These are phyloP conservation scores for Riptortus pedestris DNA, from an alignment of 1,140 invertebrate species.

Conservation along the genomic window DNA sequence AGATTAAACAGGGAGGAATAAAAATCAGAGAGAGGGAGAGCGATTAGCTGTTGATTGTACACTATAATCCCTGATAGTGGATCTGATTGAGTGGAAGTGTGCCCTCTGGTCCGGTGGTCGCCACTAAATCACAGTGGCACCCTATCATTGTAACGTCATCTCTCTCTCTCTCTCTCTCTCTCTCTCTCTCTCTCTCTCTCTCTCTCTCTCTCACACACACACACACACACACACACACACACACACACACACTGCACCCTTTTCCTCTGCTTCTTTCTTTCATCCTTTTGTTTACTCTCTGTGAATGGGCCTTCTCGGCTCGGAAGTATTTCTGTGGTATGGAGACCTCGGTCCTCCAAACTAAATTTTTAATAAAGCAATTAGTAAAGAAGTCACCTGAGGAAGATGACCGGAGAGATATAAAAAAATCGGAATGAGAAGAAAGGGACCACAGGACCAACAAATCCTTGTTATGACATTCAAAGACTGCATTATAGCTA, in stretches of 20 bases:
- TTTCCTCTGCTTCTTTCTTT: background rate
- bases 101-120: background rate
- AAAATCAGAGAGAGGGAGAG: background rate
- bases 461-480: too few relatives aligned
- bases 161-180: constrained; percentile 21
- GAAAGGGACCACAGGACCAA: too few relatives aligned
- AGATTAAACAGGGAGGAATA: background rate
- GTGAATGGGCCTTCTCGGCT: too few relatives aligned
- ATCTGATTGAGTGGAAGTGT: background rate
- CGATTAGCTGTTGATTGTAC: background rate
- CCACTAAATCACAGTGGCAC: background rate
- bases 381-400: too few relatives aligned
- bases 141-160: background rate
- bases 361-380: too few relatives aligned
- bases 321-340: too few relatives aligned
- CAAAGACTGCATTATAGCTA: too few relatives aligned
- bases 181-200: constrained; percentile 14
- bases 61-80: too few relatives aligned
- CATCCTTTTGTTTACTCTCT: too few relatives aligned
- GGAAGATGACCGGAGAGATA: too few relatives aligned
- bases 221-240: constrained; percentile 13
- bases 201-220: constrained; percentile 5
- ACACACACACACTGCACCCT: constrained; percentile 8
- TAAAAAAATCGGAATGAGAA: too few relatives aligned
- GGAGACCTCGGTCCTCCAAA: too few relatives aligned